These are phyloP conservation scores for Ranitomeya imitator DNA, from an alignment of 2,113 vertebrate species.

Conservation along the genomic window DNA sequence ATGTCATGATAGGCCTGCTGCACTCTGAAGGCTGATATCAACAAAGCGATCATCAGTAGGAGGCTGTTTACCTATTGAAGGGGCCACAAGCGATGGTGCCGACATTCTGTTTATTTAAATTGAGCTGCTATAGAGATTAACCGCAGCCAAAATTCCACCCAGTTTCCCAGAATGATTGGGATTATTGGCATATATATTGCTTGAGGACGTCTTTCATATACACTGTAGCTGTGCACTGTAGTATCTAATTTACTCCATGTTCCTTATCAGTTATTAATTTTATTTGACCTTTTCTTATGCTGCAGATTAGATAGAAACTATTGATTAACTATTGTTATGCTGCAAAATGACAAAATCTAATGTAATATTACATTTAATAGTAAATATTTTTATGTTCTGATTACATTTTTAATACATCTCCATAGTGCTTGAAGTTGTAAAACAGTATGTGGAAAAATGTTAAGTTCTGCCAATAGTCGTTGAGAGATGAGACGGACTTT, in stretches of 20 bases:
- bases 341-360: not conserved
- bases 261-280: not conserved
- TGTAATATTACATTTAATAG: not conserved
- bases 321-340: not conserved
- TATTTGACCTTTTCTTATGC: not conserved
- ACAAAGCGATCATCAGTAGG: not conserved
- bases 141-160: not conserved
- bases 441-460: too few relatives aligned
- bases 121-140: not conserved
- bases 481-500: too few relatives aligned
- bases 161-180: not conserved
- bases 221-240: not conserved
- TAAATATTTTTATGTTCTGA: too few relatives aligned
- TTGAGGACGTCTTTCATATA: not conserved
- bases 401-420: too few relatives aligned
- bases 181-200: not conserved
- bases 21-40: not conserved
- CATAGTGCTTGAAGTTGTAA: too few relatives aligned
- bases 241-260: not conserved
- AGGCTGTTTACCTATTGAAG: constrained; percentile 1
- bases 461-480: too few relatives aligned
- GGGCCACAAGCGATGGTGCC: not conserved
- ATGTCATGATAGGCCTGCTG: not conserved
- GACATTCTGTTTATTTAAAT: constrained; percentile 20
- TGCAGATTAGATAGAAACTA: not conserved